Evolutionary conservation across 2,797 vertebrate species (phyloP).

Genomic region (Heteromormyrus szaboi): DNA sequence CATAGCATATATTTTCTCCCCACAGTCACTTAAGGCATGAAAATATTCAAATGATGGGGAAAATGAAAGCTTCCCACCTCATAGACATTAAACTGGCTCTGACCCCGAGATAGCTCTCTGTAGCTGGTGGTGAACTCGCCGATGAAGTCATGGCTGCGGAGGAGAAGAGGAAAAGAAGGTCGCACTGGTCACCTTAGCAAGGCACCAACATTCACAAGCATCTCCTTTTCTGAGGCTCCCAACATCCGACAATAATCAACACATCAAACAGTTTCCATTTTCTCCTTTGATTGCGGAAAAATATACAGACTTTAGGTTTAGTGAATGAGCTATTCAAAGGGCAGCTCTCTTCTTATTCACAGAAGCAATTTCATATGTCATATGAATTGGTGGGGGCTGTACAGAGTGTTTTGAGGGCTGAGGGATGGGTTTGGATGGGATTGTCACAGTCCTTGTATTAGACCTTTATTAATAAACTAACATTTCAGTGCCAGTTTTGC

Average conservation of each 20-base stretch:
- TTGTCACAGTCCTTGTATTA: neutral
- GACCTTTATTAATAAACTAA: neutral
- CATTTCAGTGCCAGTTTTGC: neutral
- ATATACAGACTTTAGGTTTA: neutral
- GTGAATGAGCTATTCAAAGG: neutral
- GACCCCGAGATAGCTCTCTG: conserved; percentile 82
- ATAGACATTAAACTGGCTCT: conserved; percentile 91
- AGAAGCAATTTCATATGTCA: neutral
- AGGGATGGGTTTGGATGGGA: neutral
- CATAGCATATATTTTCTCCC: neutral
- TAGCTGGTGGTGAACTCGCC: conserved; percentile 95
- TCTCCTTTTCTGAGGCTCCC: neutral
- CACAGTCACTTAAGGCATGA: neutral
- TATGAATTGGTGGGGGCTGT: neutral
- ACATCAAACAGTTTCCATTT: neutral
- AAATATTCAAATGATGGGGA: neutral
- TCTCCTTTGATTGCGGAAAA: neutral
- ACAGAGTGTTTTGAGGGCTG: neutral
- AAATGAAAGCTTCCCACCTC: conserved; percentile 63
- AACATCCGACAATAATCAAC: neutral
- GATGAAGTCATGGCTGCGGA: conserved; percentile 82
- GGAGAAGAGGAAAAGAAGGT: neutral
- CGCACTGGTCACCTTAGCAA: neutral
- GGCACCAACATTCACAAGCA: neutral
- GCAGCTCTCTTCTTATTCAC: neutral